These are phyloP conservation scores for Eumacrocentrus americanus DNA, from an alignment of 2,888 invertebrate genomes.

Conservation along the genomic window DNA sequence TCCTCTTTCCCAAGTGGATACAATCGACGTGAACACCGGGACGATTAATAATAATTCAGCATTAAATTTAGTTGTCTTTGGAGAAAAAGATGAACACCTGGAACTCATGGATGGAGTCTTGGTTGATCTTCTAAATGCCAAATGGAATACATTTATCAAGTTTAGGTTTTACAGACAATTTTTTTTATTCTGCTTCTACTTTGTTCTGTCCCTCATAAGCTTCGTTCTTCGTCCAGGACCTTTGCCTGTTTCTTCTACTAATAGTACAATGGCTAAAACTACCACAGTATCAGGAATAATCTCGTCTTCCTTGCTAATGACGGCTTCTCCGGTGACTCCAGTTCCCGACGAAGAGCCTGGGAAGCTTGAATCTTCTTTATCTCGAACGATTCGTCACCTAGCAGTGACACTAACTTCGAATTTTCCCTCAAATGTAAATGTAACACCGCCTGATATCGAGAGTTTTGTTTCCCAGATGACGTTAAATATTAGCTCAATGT, in stretches of 20 bases:
- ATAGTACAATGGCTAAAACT: constrained; percentile 31
- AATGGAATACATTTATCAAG: constrained; percentile 98
- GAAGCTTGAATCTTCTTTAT: constrained; percentile 40
- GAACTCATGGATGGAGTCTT: constrained; percentile 94
- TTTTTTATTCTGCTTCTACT: constrained; percentile 88
- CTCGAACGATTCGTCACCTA: constrained; percentile 39
- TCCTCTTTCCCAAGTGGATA: constrained; percentile 92
- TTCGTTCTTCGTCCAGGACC: constrained; percentile 91
- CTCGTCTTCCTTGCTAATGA: too few relatives aligned
- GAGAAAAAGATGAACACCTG: constrained; percentile 92
- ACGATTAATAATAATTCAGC: constrained; percentile 95
- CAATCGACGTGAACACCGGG: constrained; percentile 89
- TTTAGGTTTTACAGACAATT: constrained; percentile 92
- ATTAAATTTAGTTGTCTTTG: constrained; percentile 94
- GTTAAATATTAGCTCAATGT: constrained; percentile 43
- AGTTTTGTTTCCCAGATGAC: constrained; percentile 45
- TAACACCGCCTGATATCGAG: constrained; percentile 20
- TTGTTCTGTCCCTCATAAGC: constrained; percentile 84
- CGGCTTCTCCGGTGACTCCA: too few relatives aligned
- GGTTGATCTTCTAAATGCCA: constrained; percentile 91
- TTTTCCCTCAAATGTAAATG: constrained; percentile 26
- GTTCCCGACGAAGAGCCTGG: constrained; percentile 15
- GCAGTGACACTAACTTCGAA: constrained; percentile 45
- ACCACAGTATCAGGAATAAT: constrained; percentile 25
- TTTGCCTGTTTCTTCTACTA: constrained; percentile 26